Base-by-base conservation (phyloP, 1,140 invertebrate genomes). In the Batillaria attramentaria region DNA sequence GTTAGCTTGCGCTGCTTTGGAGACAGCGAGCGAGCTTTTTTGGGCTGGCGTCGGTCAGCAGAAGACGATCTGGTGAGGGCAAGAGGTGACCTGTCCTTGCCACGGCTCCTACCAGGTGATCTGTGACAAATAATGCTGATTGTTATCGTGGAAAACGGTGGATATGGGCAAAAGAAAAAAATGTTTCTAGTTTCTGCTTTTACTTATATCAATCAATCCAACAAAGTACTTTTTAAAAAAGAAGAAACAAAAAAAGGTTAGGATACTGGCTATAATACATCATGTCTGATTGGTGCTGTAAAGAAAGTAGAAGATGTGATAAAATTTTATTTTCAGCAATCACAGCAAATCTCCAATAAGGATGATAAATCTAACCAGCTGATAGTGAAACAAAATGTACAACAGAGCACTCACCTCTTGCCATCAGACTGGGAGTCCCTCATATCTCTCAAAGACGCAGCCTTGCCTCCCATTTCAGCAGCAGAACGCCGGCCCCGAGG, bases 11-110 rank as follows among this genome's bases (percentile, higher is more conserved):
- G 68, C 68, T 37, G 68, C 35, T 62, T 24, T n/a, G 73, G 73
- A 13, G 73, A 75, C 35, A 75, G 57, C 39, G 73, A 75, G 73
- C 73, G 73, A 42, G 73, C 39, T 65, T 37, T 70, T 41, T 70
- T 62, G 66, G 73, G 54, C 57, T 60, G 54, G 16, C 73, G 73
- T 3, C 39, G 73, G 24, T 62, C 57, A 28, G 57, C 57, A 62
- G 57, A 62, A 24, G n/a, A 28, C 8, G 57, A 62, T 13, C 57
- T 20, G 41, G n/a, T 20, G 33, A 65, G 10, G 54, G 35, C 8
- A 33, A 33, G 10, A 5, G 46, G 46, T 20, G 72, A 18, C 18
- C 62, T 65, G 54, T 54, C 57, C 42, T 42, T 28, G 24, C 57
- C 24, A 24, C 68, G 39, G 42, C 41, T 65, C 18, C 33, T 8